Evolutionary conservation across 2,113 vertebrate species (phyloP), one percentile per base, ranked within the genome.

Genomic region (Oreotrochilus melanogaster): DNA sequence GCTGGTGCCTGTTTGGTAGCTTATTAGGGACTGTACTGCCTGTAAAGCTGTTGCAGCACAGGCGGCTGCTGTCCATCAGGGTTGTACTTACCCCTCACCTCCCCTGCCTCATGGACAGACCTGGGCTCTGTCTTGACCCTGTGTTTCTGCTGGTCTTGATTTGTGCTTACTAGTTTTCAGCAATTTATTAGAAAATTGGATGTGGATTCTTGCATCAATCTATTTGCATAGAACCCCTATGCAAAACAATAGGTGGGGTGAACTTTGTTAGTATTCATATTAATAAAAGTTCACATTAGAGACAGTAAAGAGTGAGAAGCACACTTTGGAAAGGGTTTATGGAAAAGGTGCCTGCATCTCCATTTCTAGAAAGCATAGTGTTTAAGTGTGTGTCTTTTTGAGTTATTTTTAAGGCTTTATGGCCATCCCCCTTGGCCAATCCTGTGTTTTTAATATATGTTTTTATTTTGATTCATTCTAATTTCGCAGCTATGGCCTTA

Each of bases 391-490:
- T 5, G 5, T 61, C 80, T 95, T 93, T 75, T 75, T 89, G 81
- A 91, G 74, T 90, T 70, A 94, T 76, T 92, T 48, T n/a, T 73
- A 25, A 70, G 48, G 31, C 61, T 91, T 1, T 61, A 67, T 88
- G 84, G 65, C 91, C 45, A 28, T n/a, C 39, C 13, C 10, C 4
- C 33, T 92, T 8, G 0, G 88, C 86, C 72, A 39, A 73, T 30
- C 70, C 80, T 81, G 39, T 92, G 75, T 64, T 88, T 92, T 88
- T 89, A 87, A 92, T 86, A 13, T 75, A 28, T 69, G 60, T 57
- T 93, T 96, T 86, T 88, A 61, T 93, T 96, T 94, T 94, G 70
- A 81, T 79, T 90, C 76, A 67, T 90, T 90, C 25, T 47, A 47
- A 70, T 88, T 95, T 96, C 88, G 61, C 48, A 82, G 66, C 78